phyloP scores from a whole-genome alignment of 2,797 vertebrate species.

The Jordanella pulchra region DNA sequence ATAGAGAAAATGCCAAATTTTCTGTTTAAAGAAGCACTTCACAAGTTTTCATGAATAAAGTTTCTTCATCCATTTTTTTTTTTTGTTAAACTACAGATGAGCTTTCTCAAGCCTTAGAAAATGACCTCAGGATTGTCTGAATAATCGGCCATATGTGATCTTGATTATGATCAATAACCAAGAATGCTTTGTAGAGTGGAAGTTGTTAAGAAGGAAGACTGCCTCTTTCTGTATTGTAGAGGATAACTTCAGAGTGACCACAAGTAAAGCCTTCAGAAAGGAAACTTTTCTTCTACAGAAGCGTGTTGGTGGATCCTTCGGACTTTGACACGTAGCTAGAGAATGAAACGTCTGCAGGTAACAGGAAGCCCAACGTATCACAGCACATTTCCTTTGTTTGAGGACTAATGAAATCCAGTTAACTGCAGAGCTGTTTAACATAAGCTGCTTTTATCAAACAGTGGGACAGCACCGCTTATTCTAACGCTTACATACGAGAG shows the following conservation, averaged over 20 bases:
- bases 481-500: no score
- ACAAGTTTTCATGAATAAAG: constrained; percentile 3
- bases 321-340: background rate
- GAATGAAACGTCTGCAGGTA: background rate
- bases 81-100: background rate
- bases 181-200: background rate
- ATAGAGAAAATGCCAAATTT: constrained; percentile 4
- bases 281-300: background rate
- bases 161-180: constrained; percentile 3
- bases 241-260: background rate
- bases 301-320: background rate
- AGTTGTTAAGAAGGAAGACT: background rate
- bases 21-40: constrained; percentile 34
- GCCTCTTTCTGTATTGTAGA: background rate
- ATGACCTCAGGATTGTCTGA: constrained; percentile 5
- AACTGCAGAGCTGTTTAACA: no score
- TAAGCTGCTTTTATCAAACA: no score
- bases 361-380: background rate
- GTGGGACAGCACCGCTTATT: no score
- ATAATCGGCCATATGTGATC: background rate
- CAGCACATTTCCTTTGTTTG: background rate
- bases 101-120: constrained; percentile 15
- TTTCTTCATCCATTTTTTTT: background rate
- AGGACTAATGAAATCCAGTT: no score
- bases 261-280: background rate